A percentile compares a stretch with the other conserved stretches of the same genome.
These are phyloP conservation scores for Garrulus glandarius DNA, from an alignment of 2,797 vertebrate genomes.

Conservation along the genomic window DNA sequence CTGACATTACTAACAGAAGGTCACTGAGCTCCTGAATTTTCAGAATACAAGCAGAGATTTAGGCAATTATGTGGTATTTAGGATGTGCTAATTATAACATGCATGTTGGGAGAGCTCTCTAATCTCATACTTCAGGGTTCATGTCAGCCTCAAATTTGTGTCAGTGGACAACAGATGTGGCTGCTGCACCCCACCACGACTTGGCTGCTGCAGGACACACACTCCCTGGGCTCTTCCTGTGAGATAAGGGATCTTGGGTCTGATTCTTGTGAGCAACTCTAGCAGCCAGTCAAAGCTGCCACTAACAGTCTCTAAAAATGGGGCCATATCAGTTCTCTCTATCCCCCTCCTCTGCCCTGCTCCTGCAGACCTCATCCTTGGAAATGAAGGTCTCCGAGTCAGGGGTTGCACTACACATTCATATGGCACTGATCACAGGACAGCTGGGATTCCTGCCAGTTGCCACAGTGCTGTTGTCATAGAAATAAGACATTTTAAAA, in stretches of 20 bases:
- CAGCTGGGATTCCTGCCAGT: not conserved
- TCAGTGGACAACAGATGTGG: not conserved
- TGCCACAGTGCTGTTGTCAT: not conserved
- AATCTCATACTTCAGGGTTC: not conserved
- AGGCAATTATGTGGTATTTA: not conserved
- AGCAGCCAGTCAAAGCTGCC: not conserved
- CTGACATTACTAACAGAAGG: not conserved
- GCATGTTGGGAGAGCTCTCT: not conserved
- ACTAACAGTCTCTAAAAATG: not conserved
- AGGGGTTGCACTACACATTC: not conserved
- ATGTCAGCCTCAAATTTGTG: not conserved
- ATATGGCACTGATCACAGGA: not conserved
- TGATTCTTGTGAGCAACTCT: not conserved
- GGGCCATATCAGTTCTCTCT: not conserved
- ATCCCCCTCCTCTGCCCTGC: not conserved
- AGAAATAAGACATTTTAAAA: not conserved
- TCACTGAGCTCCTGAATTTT: not conserved
- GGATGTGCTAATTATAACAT: not conserved
- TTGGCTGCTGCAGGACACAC: not conserved
- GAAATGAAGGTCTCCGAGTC: fast-evolving
- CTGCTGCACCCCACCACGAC: fast-evolving
- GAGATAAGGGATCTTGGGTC: not conserved
- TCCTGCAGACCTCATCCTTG: not conserved
- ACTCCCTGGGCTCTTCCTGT: not conserved
- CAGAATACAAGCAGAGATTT: not conserved